Evolutionary conservation across 2,797 vertebrate genomes (phyloP), one percentile per base, ranked within the genome.

Genomic region (Pangasius sanitwongsei): DNA sequence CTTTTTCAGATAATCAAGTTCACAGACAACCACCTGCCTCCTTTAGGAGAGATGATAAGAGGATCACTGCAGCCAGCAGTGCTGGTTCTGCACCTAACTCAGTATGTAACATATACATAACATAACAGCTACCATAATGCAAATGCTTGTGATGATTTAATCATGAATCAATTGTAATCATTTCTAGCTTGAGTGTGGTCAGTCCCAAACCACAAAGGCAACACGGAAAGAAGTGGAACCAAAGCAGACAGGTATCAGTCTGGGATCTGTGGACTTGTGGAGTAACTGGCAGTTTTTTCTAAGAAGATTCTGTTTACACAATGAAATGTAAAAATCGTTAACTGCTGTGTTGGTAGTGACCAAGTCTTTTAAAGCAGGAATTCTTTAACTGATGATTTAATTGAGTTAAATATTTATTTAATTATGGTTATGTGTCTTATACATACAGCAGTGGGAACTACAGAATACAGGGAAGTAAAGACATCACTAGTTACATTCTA

Each of bases 181-280:
- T 90, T 80, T 90, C 18, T 83, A 65, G 85, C 31, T 86, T 83
- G 44, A 93, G 91, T 75, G 11, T 31, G 90, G 72, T 86, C 90
- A 93, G 84, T 90, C 94, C 91, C 90, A 95, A 11, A 90, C 89
- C 55, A 87, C 95, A 31, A 88, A 85, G 85, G 82, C 34, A 65
- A 85, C 94, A 41, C 28, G 15, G 91, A 89, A 95, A 89, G 93
- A 95, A 23, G 89, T 95, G 88, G 91, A 93, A 92, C 92, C 92
- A 88, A 96, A 95, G 87, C 97, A 97, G 90, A 91, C 90, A 84
- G 82, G 61, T 84, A 84, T 65, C 41, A 48, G 12, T 48, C 31
- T 50, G 72, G 72, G 53, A 57, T 81, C 50, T 81, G 25, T 63
- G 34, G 13, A 37, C 25, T 61, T 28, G 57, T 61, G 20, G 7